Conservation (phyloP, 2,797 vertebrate species). For the Peromyscus aztecus region DNA sequence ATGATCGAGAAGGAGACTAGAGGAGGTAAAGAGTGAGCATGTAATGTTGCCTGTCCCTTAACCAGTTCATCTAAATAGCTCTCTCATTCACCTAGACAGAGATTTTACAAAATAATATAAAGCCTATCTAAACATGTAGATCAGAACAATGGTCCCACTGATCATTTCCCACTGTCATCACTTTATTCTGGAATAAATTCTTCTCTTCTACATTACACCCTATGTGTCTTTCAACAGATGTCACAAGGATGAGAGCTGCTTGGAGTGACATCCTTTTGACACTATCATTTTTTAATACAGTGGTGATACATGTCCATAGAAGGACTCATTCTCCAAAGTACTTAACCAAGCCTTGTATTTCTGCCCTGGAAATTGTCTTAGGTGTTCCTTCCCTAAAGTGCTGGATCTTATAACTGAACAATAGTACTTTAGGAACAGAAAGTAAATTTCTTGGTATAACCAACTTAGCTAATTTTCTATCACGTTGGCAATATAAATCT, state of each 20-base stretch:
- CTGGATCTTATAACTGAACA: neutral
- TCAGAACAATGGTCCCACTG: neutral
- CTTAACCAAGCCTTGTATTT: constrained; percentile 4
- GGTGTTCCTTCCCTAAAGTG: neutral
- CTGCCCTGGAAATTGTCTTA: neutral
- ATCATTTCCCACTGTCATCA: neutral
- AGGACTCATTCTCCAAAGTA: neutral
- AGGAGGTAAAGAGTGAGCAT: neutral
- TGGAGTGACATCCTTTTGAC: neutral
- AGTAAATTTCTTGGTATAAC: neutral
- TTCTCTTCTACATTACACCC: neutral
- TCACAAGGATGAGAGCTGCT: neutral
- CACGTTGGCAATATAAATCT: neutral
- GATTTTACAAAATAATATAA: neutral
- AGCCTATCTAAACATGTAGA: neutral
- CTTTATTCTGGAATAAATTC: neutral
- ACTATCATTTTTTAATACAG: constrained; percentile 20
- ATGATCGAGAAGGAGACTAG: neutral
- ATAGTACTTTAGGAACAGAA: neutral
- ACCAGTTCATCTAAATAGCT: neutral
- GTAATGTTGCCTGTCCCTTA: neutral
- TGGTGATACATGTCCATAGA: neutral
- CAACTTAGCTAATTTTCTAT: neutral
- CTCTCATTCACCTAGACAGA: neutral
- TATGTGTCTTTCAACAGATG: neutral